Evolutionary conservation across 2,113 vertebrate genomes (phyloP).

Genomic region (Neogobius melanostomus): DNA sequence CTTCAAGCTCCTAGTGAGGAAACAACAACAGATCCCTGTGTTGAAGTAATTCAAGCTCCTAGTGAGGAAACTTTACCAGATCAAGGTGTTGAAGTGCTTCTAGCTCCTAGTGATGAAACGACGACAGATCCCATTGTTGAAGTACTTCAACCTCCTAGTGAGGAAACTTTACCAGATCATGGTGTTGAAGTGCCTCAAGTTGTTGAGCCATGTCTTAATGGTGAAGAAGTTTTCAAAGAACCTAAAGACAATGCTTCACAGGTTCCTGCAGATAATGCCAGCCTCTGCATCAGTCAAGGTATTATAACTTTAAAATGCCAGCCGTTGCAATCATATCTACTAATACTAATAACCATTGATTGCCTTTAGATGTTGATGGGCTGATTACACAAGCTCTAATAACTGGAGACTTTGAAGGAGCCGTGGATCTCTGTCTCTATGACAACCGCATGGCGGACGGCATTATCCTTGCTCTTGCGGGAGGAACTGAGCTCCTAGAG

Average conservation of each 20-base stretch:
- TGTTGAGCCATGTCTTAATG: not conserved
- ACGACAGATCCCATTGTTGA: not conserved
- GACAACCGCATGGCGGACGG: slow-evolving; percentile 96
- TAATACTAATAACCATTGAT: not conserved
- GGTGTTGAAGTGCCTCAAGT: not conserved
- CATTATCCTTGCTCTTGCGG: slow-evolving; percentile 93
- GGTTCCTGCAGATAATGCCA: slow-evolving; percentile 70
- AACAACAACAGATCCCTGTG: not conserved
- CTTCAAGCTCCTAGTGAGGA: slow-evolving; percentile 12
- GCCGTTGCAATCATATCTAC: not conserved
- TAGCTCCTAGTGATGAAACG: not conserved
- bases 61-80: not conserved
- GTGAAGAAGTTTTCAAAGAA: not conserved
- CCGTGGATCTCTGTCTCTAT: slow-evolving; percentile 92
- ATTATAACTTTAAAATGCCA: slow-evolving; percentile 20
- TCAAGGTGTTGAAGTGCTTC: not conserved
- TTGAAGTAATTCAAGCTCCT: not conserved
- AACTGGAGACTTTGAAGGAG: slow-evolving; percentile 89
- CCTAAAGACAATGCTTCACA: slow-evolving; percentile 5
- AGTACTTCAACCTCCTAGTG: not conserved
- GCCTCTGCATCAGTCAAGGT: slow-evolving; percentile 86
- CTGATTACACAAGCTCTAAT: slow-evolving; percentile 94
- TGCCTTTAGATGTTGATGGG: slow-evolving; percentile 86
- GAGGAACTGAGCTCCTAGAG: slow-evolving; percentile 87
- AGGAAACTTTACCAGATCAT: not conserved